These are phyloP conservation scores for Rhyacophila brunnea DNA, from an alignment of 1,140 invertebrate species.

Conservation along the genomic window DNA sequence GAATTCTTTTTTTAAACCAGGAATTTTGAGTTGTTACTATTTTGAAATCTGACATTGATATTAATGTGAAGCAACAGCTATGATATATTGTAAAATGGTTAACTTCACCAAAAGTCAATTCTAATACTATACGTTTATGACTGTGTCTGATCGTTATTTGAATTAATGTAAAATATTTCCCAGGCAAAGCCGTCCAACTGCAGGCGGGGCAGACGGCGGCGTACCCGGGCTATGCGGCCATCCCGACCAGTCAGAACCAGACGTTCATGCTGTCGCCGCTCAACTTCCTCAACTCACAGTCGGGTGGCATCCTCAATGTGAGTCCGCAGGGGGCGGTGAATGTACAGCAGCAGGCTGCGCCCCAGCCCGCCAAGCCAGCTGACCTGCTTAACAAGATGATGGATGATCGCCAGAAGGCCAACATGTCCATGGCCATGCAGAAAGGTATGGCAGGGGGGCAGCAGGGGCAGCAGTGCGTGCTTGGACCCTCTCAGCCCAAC, in stretches of 20 bases:
- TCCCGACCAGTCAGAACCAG: slow-evolving; percentile 71
- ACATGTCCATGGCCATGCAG: slow-evolving; percentile 40
- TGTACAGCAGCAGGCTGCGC: slow-evolving; percentile 45
- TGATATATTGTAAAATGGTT: too few species aligned
- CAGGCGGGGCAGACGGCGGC: slow-evolving; percentile 31
- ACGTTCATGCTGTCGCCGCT: slow-evolving; percentile 77
- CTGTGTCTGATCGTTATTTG: too few species aligned
- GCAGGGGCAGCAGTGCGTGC: slow-evolving; percentile 66
- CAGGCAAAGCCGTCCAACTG: too few species aligned
- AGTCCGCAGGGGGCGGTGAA: slow-evolving; percentile 43
- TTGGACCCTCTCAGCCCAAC: slow-evolving; percentile 57
- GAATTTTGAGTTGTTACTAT: too few species aligned
- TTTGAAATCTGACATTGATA: too few species aligned
- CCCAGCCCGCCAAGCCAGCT: slow-evolving; percentile 47
- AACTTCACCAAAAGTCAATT: too few species aligned
- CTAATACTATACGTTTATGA: too few species aligned
- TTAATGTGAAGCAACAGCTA: too few species aligned
- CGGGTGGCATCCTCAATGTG: slow-evolving; percentile 61
- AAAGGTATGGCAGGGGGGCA: slow-evolving; percentile 41
- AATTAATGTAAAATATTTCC: too few species aligned
- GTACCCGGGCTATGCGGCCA: slow-evolving; percentile 70
- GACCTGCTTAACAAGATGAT: slow-evolving; percentile 53
- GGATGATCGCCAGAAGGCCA: slow-evolving; percentile 54
- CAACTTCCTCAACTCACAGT: slow-evolving; percentile 70
- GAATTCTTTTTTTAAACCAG: too few species aligned